Percentiles rank a stretch among this genome's conserved stretches.
Evolutionary conservation across 2,888 invertebrate genomes (phyloP).

Genomic region (Agrilus biguttatus): DNA sequence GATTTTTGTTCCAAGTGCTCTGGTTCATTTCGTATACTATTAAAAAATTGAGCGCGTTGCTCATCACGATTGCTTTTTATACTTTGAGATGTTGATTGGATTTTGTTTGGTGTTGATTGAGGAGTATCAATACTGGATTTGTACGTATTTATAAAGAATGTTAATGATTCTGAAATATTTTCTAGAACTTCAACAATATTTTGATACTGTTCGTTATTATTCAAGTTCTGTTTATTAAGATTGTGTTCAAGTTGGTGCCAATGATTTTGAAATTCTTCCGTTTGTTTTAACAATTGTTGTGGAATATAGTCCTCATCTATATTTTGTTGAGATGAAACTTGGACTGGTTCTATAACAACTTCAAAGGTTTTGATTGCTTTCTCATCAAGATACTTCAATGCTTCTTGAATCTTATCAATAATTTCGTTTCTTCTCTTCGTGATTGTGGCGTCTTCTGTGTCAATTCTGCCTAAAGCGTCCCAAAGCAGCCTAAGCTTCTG

Average conservation of each 20-base stretch:
- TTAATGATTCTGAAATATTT: no score
- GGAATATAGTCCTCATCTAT: neutral
- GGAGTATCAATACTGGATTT: no score
- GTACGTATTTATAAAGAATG: no score
- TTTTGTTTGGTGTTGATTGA: no score
- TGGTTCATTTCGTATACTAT: no score
- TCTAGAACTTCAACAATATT: no score
- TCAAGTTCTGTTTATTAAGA: no score
- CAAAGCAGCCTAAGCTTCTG: slow-evolving; percentile 9
- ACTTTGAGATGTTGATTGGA: no score
- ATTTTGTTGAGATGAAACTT: neutral
- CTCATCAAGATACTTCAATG: slow-evolving; percentile 8
- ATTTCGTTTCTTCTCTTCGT: slow-evolving; percentile 6
- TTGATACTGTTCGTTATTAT: no score
- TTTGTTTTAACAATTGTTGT: slow-evolving; percentile 4
- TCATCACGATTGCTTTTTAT: no score
- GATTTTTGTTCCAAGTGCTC: no score
- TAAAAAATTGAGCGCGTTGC: no score
- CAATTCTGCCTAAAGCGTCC: slow-evolving; percentile 9
- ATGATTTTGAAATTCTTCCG: slow-evolving; percentile 7
- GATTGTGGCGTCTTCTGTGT: slow-evolving; percentile 6
- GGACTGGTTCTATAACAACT: neutral
- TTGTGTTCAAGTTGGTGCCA: slow-evolving; percentile 7
- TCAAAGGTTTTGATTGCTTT: slow-evolving; percentile 6
- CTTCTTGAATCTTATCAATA: slow-evolving; percentile 9